These are phyloP conservation scores for Belonocnema kinseyi DNA, from an alignment of 1,140 invertebrate species.

Conservation along the genomic window DNA sequence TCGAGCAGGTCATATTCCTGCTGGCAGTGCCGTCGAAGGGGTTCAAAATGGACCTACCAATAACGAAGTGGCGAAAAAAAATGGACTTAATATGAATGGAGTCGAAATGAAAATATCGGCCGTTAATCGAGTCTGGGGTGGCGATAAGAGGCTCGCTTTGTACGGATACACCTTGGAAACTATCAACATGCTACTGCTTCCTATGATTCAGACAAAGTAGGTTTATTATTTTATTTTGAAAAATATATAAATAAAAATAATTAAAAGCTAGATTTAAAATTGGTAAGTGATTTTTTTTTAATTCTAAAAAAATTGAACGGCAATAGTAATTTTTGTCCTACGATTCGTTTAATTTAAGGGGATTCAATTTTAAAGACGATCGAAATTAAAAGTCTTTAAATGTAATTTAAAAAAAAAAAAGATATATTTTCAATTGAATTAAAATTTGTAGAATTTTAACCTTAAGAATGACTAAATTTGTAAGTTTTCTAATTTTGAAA, in stretches of 20 bases:
- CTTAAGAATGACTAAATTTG: too few relatives aligned
- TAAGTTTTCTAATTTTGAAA: too few relatives aligned
- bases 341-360: too few relatives aligned
- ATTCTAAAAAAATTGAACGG: neutral
- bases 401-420: too few relatives aligned
- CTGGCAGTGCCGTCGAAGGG: slow-evolving; percentile 46
- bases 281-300: neutral
- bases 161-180: slow-evolving; percentile 98
- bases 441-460: too few relatives aligned
- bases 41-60: neutral
- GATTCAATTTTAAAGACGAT: too few relatives aligned
- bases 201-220: slow-evolving; percentile 98
- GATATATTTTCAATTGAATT: too few relatives aligned
- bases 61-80: slow-evolving; percentile 67
- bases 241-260: too few relatives aligned
- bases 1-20: slow-evolving; percentile 57
- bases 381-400: too few relatives aligned
- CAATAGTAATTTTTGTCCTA: too few relatives aligned
- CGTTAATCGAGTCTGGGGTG: slow-evolving; percentile 78
- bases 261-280: too few relatives aligned
- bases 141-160: slow-evolving; percentile 91
- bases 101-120: slow-evolving; percentile 64
- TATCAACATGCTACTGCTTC: slow-evolving; percentile 93
- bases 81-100: slow-evolving; percentile 54
- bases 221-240: slow-evolving; percentile 56